phyloP scores from a whole-genome alignment of 2,888 invertebrate genomes.

The Megastigmus dorsalis region DNA sequence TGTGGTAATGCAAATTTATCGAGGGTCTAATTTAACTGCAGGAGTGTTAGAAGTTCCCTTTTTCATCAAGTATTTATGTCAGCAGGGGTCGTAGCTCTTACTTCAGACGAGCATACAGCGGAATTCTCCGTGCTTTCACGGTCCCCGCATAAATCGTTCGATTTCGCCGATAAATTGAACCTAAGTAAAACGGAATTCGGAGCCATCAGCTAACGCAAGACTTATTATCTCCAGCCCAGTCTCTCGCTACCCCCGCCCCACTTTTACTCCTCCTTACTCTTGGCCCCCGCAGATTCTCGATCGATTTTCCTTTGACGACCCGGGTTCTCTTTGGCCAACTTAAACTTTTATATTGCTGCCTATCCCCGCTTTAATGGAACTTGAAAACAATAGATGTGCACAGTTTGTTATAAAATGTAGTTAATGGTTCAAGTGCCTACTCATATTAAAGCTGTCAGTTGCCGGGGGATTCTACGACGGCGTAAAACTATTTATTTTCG shows the following conservation, averaged over 20 bases:
- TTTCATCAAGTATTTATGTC: slow-evolving; percentile 50
- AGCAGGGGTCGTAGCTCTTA: slow-evolving; percentile 34
- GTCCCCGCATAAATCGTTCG: slow-evolving; percentile 50
- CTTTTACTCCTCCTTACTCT: too few species aligned
- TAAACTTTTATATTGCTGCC: slow-evolving; percentile 39
- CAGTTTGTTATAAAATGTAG: not conserved
- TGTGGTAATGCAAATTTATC: slow-evolving; percentile 33
- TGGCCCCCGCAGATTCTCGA: slow-evolving; percentile 27
- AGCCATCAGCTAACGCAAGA: slow-evolving; percentile 46
- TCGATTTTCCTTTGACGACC: slow-evolving; percentile 42
- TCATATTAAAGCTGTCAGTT: not conserved
- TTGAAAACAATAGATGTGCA: not conserved
- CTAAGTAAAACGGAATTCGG: slow-evolving; percentile 52
- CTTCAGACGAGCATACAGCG: slow-evolving; percentile 16
- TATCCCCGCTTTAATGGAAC: slow-evolving; percentile 29
- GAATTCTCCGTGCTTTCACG: slow-evolving; percentile 34
- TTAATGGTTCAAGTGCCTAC: not conserved
- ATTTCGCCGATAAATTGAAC: slow-evolving; percentile 51
- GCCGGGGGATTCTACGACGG: not conserved
- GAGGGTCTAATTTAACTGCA: slow-evolving; percentile 28
- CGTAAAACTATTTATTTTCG: not conserved
- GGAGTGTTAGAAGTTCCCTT: slow-evolving; percentile 33
- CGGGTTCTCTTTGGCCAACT: not conserved
- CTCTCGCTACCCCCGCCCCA: slow-evolving; percentile 11
- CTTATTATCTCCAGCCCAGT: slow-evolving; percentile 40